Evolutionary conservation across 2,888 invertebrate species (phyloP).

Genomic region (Lycocerus yunnanus): DNA sequence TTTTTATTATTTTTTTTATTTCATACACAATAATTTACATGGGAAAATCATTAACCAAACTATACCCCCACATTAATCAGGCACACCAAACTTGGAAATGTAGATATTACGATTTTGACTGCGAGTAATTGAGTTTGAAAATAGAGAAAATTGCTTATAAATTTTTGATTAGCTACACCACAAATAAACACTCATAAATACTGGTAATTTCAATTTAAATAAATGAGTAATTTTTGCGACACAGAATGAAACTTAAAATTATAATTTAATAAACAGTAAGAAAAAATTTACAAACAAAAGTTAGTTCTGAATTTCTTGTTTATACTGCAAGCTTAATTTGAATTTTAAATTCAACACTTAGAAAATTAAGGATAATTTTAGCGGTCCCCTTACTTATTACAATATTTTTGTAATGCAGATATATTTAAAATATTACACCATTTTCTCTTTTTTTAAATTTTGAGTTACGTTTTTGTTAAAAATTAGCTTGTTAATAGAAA

Average conservation of each 20-base stretch:
- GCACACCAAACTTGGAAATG: not conserved
- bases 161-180: not conserved
- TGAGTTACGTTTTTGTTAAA: not conserved
- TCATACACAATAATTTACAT: too few species aligned
- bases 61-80: not conserved
- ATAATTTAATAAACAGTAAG: not conserved
- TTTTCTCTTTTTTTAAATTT: not conserved
- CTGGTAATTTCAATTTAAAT: not conserved
- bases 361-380: not conserved
- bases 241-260: not conserved
- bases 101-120: not conserved
- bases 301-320: not conserved
- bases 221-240: not conserved
- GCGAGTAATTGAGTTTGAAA: not conserved
- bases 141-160: not conserved
- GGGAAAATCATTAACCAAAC: not conserved
- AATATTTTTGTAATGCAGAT: not conserved
- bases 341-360: not conserved
- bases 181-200: not conserved
- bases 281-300: not conserved
- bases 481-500: constrained; percentile 13
- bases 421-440: not conserved
- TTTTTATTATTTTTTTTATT: not conserved
- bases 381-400: not conserved
- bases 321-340: not conserved